Conservation (phyloP, 2,888 invertebrate genomes). For the Neoaliturus tenellus region DNA sequence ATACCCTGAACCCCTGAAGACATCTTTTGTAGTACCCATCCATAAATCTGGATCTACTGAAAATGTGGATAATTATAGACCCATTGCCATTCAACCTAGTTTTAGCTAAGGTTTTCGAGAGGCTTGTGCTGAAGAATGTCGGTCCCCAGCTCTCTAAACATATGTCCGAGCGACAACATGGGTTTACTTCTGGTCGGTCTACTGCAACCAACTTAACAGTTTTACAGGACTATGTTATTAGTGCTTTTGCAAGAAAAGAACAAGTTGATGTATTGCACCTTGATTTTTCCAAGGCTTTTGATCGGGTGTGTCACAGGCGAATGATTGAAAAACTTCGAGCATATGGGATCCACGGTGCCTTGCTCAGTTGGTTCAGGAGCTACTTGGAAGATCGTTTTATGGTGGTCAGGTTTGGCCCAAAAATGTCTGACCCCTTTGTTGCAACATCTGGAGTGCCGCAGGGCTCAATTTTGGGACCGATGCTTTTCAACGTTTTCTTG, state of each 20-base stretch:
- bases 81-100: not conserved
- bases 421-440: not conserved
- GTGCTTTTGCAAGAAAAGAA: not conserved
- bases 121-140: not conserved
- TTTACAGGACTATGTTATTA: not conserved
- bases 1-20: not conserved
- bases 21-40: not conserved
- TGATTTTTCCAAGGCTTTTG: constrained; percentile 35
- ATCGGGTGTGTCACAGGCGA: constrained; percentile 3
- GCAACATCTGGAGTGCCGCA: constrained; percentile 26
- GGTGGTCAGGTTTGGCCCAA: not conserved
- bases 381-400: not conserved
- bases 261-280: constrained; percentile 11
- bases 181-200: not conserved
- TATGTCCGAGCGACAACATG: constrained; percentile 9
- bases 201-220: constrained; percentile 6
- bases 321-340: constrained; percentile 14
- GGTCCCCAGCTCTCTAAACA: not conserved
- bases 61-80: not conserved
- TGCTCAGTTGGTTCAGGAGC: not conserved
- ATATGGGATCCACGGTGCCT: not conserved
- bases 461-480: constrained; percentile 30
- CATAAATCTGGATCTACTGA: not conserved
- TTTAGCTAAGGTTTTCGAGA: constrained; percentile 16
- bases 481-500: constrained; percentile 22